Evolutionary conservation across 1,140 invertebrate genomes (phyloP).

Genomic region (Ooceraea biroi): DNA sequence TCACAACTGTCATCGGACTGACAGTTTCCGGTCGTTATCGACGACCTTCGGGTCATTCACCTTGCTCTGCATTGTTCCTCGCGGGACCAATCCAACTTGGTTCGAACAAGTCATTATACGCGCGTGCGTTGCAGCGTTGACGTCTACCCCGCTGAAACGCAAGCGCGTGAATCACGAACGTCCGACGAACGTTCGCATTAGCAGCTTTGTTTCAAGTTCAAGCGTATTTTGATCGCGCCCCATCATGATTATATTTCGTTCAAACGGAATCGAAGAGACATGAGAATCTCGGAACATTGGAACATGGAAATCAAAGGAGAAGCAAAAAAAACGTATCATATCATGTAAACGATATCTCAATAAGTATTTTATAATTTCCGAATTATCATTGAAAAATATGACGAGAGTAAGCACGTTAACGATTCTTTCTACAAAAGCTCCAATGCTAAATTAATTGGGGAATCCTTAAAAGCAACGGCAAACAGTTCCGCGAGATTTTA

Average conservation of each 20-base stretch:
- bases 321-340: too few species aligned
- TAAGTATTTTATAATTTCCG: too few species aligned
- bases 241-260: too few species aligned
- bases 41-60: constrained; percentile 72
- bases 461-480: background rate
- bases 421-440: too few species aligned
- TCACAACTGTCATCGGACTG: constrained; percentile 1
- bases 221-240: too few species aligned
- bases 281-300: too few species aligned
- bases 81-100: constrained; percentile 57
- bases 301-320: too few species aligned
- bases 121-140: constrained; percentile 17
- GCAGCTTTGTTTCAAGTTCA: background rate
- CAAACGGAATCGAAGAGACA: too few species aligned
- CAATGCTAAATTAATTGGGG: background rate
- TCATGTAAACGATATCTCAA: too few species aligned
- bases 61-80: constrained; percentile 68
- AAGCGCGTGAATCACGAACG: constrained; percentile 30
- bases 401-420: too few species aligned
- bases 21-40: constrained; percentile 40
- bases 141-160: background rate
- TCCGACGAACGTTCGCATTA: background rate
- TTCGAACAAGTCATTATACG: constrained; percentile 58
- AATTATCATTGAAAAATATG: too few species aligned
- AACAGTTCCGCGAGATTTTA: background rate